Base-by-base conservation (phyloP, 2,888 invertebrate genomes). In the Cylloceria caligata region DNA sequence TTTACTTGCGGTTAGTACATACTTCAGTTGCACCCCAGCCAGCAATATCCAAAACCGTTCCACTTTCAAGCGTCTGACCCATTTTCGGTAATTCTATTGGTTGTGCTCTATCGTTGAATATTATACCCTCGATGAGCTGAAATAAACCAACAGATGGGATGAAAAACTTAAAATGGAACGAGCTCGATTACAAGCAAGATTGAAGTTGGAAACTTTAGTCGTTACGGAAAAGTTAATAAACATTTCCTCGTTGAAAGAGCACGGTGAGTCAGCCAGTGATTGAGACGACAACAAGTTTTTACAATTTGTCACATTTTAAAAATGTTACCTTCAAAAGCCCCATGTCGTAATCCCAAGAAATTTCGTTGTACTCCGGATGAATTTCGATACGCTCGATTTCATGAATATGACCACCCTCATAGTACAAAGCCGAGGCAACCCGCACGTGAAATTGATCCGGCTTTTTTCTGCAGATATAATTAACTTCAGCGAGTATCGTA, bases 11-110 rank as follows among this genome's bases (percentile, higher is more conserved):
- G 13, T 30, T 16, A 16, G 5, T 57, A 16, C 34, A 30, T 60
- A 88, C 88, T 67, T 81, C 6, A 0, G 62, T 77, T 16, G 87
- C 83, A 24, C 89, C 90, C 90, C 90, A 90, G 3, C 90, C 89
- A 16, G 85, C 85, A 16, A 90, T 87, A 0, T 76, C 49, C 16
- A 89, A 67, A 39, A 67, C 16, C 0, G 75, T 57, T 1, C 82
- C 85, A 6, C 84, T 82, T 4, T 74, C 49, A 42, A 88, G 71
- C 4, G 3, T 13, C 6, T 34, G 34, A 24, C 78, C 71, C 0
- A 6, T 5, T 55, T 60, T 64, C 0, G 89, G 88, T 36, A 89
- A 80, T 62, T 75, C 67, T 45, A 90, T 86, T 0, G 89, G 87
- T 60, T 86, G 84, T 34, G 82, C 82, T 1, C 60, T 80, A 9